phyloP scores from a whole-genome alignment of 1,140 invertebrate species.

The Zaprionus lachaisei region DNA sequence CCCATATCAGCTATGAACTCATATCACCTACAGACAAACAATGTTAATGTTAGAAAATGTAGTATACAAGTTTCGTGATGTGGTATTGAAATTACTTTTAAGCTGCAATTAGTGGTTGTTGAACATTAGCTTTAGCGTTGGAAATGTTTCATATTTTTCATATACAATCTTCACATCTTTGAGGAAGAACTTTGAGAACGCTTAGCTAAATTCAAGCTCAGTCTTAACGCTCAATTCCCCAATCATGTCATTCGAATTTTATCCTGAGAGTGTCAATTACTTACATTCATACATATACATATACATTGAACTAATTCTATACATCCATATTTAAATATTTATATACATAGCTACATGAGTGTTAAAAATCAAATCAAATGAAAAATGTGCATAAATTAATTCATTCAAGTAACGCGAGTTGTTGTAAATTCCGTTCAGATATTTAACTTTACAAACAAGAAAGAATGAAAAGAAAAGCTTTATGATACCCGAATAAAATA shows the following conservation, averaged over 20 bases:
- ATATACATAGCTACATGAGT: constrained; percentile 42
- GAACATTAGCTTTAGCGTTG: constrained; percentile 80
- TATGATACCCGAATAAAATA: constrained; percentile 66
- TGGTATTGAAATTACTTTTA: constrained; percentile 76
- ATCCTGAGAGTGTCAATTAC: constrained; percentile 62
- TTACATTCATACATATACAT: constrained; percentile 18
- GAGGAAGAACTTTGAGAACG: constrained; percentile 41
- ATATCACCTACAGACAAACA: constrained; percentile 51
- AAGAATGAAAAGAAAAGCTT: constrained; percentile 66
- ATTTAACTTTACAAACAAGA: constrained; percentile 75
- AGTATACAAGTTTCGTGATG: constrained; percentile 68
- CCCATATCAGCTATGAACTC: constrained; percentile 69
- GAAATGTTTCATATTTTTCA: constrained; percentile 73
- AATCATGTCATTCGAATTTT: constrained; percentile 53
- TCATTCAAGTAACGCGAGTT: constrained; percentile 71
- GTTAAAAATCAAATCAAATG: constrained; percentile 53
- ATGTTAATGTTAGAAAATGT: constrained; percentile 49
- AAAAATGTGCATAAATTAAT: constrained; percentile 38
- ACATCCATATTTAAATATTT: constrained; percentile 33
- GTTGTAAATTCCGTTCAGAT: constrained; percentile 81
- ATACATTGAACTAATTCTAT: constrained; percentile 20
- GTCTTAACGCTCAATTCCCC: constrained; percentile 51
- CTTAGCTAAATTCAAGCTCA: constrained; percentile 46
- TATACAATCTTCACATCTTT: constrained; percentile 67
- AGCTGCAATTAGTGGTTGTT: constrained; percentile 83